Conservation (phyloP, 2,797 vertebrate genomes). For the Argyrosomus regius region DNA sequence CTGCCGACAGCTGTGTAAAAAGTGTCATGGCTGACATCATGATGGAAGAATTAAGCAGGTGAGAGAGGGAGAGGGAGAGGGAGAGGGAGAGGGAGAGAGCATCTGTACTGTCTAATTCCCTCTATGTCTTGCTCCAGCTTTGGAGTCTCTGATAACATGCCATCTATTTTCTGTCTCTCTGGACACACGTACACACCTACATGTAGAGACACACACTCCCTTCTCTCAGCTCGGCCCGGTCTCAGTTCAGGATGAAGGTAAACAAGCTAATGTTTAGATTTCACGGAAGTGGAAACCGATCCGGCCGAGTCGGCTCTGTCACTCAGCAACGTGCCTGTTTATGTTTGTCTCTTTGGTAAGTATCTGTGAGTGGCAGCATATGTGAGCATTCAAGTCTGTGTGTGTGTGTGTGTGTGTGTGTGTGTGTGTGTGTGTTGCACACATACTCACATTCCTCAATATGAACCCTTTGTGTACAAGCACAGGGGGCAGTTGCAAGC, state of each 20-base stretch:
- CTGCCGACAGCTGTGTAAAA: constrained; percentile 3
- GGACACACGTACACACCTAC: constrained; percentile 19
- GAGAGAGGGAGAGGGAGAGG: not conserved
- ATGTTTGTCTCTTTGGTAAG: constrained; percentile 73
- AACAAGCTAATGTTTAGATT: constrained; percentile 84
- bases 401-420: constrained; percentile 25
- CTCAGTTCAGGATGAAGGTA: constrained; percentile 70
- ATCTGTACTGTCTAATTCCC: constrained; percentile 3
- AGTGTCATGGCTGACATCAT: constrained; percentile 12
- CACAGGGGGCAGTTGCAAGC: not conserved
- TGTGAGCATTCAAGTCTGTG: constrained; percentile 43
- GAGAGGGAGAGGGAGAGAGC: no score
- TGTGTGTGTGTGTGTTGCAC: constrained; percentile 13
- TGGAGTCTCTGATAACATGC: constrained; percentile 9
- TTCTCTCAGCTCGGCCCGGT: constrained; percentile 27
- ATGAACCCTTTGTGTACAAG: constrained; percentile 14
- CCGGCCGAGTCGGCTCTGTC: constrained; percentile 69
- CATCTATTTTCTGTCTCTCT: constrained; percentile 33
- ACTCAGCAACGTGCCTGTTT: constrained; percentile 78
- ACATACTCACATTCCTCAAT: constrained; percentile 25
- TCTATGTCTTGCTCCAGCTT: not conserved
- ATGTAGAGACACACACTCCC: constrained; percentile 35
- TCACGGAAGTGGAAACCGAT: constrained; percentile 80
- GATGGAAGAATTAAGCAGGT: not conserved
- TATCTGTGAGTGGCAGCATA: constrained; percentile 64